Evolutionary conservation across 2,113 vertebrate genomes (phyloP).

Genomic region (Alaudala cheleensis): DNA sequence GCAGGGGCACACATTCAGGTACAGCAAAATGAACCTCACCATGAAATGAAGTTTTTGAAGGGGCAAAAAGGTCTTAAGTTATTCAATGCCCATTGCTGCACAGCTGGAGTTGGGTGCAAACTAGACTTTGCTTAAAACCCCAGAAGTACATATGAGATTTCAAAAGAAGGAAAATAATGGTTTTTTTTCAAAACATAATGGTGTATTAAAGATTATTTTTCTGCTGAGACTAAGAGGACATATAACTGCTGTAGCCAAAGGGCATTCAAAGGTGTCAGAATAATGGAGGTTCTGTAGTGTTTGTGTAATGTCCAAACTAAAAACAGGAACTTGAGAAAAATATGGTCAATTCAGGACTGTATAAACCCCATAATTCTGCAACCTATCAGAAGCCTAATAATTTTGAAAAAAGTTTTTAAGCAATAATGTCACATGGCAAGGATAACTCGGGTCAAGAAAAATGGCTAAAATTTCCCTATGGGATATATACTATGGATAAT

Average conservation of each 20-base stretch:
- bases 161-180: neutral
- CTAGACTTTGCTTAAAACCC: neutral
- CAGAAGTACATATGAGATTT: neutral
- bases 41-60: neutral
- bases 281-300: slow-evolving; percentile 32
- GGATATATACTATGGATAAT: neutral
- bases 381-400: neutral
- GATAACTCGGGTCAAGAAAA: slow-evolving; percentile 49
- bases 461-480: slow-evolving; percentile 29
- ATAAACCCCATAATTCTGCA: slow-evolving; percentile 10
- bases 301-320: slow-evolving; percentile 49
- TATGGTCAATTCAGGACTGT: slow-evolving; percentile 9
- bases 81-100: neutral
- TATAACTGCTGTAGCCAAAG: neutral
- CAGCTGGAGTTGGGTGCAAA: neutral
- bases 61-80: neutral
- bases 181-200: neutral
- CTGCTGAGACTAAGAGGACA: neutral
- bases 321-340: slow-evolving; percentile 48
- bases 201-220: neutral
- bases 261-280: neutral
- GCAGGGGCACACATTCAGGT: neutral
- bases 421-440: slow-evolving; percentile 39
- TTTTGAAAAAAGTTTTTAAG: slow-evolving; percentile 31
- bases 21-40: neutral